Conservation (phyloP, 2,113 vertebrate genomes). For the Sturnira hondurensis region DNA sequence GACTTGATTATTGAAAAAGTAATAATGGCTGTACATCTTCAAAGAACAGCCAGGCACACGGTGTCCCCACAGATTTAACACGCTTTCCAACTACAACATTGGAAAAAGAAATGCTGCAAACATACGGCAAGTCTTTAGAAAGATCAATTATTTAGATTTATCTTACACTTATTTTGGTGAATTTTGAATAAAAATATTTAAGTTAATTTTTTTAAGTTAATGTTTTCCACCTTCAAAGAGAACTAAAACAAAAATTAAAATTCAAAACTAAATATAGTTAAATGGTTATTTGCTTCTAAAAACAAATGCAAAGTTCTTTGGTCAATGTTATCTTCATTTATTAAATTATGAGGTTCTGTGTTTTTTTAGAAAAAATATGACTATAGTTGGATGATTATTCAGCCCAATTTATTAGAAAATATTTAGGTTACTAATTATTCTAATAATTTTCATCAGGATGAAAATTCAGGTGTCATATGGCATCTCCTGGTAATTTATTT, state of each 20-base stretch:
- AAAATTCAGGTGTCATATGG: neutral
- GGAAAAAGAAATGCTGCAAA: neutral
- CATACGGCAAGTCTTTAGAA: neutral
- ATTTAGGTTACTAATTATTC: neutral
- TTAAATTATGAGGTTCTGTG: neutral
- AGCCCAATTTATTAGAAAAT: neutral
- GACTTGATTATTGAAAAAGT: neutral
- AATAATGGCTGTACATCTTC: neutral
- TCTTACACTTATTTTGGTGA: neutral
- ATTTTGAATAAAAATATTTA: constrained; percentile 8
- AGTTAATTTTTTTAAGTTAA: neutral
- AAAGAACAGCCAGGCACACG: neutral
- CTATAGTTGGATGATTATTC: neutral
- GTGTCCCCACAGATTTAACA: neutral
- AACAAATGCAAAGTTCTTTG: neutral
- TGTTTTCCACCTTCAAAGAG: neutral
- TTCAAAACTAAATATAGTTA: neutral
- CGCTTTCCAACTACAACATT: neutral
- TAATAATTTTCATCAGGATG: neutral
- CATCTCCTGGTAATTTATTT: neutral
- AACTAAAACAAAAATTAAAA: neutral
- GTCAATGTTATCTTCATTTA: neutral
- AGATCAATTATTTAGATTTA: neutral
- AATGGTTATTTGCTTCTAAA: neutral
- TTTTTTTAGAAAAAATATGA: neutral